These are phyloP conservation scores for Perca fluviatilis DNA, from an alignment of 2,113 vertebrate species.

Conservation along the genomic window DNA sequence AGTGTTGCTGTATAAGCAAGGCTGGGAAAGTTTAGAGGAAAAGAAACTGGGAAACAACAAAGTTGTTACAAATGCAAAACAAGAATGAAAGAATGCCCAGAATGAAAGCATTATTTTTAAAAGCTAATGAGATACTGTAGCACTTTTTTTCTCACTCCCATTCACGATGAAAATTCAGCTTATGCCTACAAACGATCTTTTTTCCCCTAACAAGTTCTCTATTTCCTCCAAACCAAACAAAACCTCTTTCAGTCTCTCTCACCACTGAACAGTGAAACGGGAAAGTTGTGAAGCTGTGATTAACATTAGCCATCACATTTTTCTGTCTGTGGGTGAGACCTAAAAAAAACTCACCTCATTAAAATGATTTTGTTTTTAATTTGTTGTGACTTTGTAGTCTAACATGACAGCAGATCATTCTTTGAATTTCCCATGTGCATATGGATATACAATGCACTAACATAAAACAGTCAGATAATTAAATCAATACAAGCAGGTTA, in stretches of 20 bases:
- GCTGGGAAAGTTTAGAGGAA: slow-evolving; percentile 9
- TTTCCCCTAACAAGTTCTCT: slow-evolving; percentile 4
- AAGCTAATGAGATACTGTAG: slow-evolving; percentile 8
- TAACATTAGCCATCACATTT: slow-evolving; percentile 24
- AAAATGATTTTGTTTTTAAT: slow-evolving; percentile 29
- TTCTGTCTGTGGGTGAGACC: slow-evolving; percentile 20
- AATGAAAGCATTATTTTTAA: slow-evolving; percentile 28
- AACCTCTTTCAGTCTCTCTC: neutral
- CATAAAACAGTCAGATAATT: slow-evolving; percentile 37
- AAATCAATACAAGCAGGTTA: slow-evolving; percentile 33
- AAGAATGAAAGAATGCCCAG: neutral
- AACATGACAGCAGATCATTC: slow-evolving; percentile 38
- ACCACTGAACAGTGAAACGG: slow-evolving; percentile 11
- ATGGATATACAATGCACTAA: slow-evolving; percentile 10
- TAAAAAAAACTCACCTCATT: slow-evolving; percentile 26
- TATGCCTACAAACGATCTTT: neutral
- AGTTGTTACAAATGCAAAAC: slow-evolving; percentile 32
- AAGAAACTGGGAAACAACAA: slow-evolving; percentile 6
- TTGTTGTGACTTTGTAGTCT: slow-evolving; percentile 43
- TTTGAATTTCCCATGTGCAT: slow-evolving; percentile 19
- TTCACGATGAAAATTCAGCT: neutral
- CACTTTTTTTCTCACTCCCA: neutral
- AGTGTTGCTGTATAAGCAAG: slow-evolving; percentile 17
- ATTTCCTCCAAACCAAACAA: slow-evolving; percentile 21
- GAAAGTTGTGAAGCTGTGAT: slow-evolving; percentile 37